These are phyloP conservation scores for Phthorimaea operculella DNA, from an alignment of 1,140 invertebrate species.

Conservation along the genomic window DNA sequence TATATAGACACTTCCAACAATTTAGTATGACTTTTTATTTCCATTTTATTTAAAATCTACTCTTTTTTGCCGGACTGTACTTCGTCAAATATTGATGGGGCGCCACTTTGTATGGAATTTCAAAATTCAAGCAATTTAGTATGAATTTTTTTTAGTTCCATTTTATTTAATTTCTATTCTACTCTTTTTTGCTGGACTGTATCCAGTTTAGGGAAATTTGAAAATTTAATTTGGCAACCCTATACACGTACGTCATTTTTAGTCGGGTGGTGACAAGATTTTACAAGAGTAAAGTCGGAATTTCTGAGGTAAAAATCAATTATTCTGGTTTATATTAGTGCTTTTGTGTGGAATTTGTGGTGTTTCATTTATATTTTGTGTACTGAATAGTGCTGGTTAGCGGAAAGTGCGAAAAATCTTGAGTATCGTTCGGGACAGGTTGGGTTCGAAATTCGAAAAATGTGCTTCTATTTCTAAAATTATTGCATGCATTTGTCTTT, in stretches of 20 bases:
- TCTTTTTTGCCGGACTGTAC: no score
- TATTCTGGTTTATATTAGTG: not conserved
- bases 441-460: slow-evolving; percentile 3
- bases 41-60: no score
- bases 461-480: not conserved
- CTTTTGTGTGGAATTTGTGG: not conserved
- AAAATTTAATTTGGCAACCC: no score
- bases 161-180: no score
- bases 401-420: not conserved
- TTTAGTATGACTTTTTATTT: no score
- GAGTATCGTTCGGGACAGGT: not conserved
- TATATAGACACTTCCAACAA: no score
- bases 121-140: no score
- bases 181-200: no score
- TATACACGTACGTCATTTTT: not conserved
- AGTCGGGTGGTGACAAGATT: slow-evolving; percentile 1
- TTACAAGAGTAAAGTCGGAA: not conserved
- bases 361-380: not conserved
- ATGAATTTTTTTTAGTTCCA: no score
- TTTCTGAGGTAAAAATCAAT: not conserved
- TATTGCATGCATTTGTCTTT: not conserved
- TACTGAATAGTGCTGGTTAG: not conserved
- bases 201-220: no score
- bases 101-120: no score
- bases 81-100: no score